Percentiles rank a stretch among this genome's conserved stretches.
phyloP scores from a whole-genome alignment of 1,140 invertebrate genomes.

The Penaeus vannamei region DNA sequence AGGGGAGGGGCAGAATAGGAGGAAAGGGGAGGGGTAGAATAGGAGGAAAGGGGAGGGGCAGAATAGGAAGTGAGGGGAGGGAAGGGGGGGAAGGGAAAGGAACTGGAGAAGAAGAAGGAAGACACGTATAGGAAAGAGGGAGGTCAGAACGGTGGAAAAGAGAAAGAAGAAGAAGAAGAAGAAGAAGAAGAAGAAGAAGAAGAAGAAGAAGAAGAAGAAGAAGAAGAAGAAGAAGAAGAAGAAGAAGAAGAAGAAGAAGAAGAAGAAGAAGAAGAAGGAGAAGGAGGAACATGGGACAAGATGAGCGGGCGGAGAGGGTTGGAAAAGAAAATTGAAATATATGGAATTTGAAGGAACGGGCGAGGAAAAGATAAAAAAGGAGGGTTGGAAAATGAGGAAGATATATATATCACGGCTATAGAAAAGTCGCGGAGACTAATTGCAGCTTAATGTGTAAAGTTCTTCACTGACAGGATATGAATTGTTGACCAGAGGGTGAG shows the following conservation, averaged over 20 bases:
- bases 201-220: neutral
- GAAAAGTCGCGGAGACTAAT: neutral
- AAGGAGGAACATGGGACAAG: neutral
- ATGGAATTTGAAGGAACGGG: no score
- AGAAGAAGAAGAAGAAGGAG: no score
- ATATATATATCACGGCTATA: neutral
- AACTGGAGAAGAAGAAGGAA: neutral
- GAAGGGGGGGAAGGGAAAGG: neutral
- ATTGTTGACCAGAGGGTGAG: conserved; percentile 3
- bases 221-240: neutral
- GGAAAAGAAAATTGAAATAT: neutral
- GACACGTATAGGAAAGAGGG: neutral
- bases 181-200: neutral
- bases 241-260: no score
- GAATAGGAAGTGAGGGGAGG: no score
- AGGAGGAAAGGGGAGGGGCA: neutral
- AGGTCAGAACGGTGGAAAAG: neutral
- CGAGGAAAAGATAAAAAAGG: neutral
- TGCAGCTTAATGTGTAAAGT: no score
- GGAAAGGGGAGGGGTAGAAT: neutral
- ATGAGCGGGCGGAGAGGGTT: neutral
- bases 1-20: no score
- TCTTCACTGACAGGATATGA: no score
- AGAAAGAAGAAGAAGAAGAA: no score
- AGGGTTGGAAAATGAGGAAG: conserved; percentile 14